These are phyloP conservation scores for Drosophila ohnishii DNA, from an alignment of 1,140 invertebrate genomes.

Conservation along the genomic window DNA sequence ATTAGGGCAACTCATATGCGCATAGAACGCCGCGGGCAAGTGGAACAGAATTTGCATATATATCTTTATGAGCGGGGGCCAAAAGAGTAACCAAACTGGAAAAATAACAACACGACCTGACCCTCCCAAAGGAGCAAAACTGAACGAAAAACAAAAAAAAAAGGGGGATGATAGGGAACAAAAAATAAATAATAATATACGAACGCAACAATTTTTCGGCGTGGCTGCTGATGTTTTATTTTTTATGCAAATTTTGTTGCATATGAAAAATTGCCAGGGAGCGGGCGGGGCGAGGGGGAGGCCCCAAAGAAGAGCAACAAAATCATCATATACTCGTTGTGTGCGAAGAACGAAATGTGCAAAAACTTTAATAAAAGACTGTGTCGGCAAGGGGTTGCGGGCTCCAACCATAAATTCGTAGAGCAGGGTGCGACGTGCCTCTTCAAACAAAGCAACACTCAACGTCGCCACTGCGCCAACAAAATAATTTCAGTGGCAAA, in stretches of 20 bases:
- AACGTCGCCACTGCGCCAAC: constrained; percentile 59
- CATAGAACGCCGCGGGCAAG: constrained; percentile 42
- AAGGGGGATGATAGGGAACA: constrained; percentile 5
- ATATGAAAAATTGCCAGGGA: constrained; percentile 71
- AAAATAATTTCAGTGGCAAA: constrained; percentile 73
- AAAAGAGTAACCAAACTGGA: constrained; percentile 49
- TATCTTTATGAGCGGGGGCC: constrained; percentile 53
- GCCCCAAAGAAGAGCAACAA: constrained; percentile 14
- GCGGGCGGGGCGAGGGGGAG: not conserved
- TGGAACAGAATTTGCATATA: constrained; percentile 72
- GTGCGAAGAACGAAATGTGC: constrained; percentile 66
- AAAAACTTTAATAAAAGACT: constrained; percentile 75
- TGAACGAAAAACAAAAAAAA: not conserved
- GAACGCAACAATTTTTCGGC: constrained; percentile 76
- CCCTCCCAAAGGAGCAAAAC: not conserved
- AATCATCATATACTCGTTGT: constrained; percentile 45
- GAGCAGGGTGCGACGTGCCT: constrained; percentile 58
- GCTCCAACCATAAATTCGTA: constrained; percentile 61
- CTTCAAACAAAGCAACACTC: constrained; percentile 81
- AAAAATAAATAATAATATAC: constrained; percentile 61
- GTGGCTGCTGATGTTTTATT: constrained; percentile 68
- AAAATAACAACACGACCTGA: constrained; percentile 42
- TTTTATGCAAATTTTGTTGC: constrained; percentile 80
- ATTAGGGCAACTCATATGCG: constrained; percentile 59
- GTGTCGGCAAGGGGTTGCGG: constrained; percentile 11